Evolutionary conservation across 1,140 invertebrate species (phyloP).

Genomic region (Tachypleus tridentatus): DNA sequence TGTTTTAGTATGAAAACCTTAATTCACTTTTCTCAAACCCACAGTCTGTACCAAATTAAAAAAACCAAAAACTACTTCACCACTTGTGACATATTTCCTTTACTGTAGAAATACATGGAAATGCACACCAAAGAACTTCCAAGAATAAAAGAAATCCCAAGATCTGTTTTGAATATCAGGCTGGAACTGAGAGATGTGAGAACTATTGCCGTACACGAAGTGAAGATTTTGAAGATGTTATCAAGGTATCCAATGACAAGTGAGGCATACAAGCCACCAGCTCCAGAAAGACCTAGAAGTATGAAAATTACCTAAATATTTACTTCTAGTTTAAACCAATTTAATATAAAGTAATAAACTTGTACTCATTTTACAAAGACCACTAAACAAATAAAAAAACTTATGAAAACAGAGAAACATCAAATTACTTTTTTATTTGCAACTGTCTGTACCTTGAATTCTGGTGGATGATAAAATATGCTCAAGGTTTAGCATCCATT

Average conservation of each 20-base stretch:
- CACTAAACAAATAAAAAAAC: neutral
- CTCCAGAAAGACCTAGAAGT: neutral
- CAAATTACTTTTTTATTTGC: neutral
- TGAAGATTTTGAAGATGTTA: slow-evolving; percentile 1
- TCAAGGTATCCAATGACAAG: slow-evolving; percentile 1
- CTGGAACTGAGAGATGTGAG: neutral
- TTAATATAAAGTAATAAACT: neutral
- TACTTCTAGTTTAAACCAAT: neutral
- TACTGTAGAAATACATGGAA: neutral
- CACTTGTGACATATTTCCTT: neutral
- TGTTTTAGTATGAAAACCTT: too few relatives aligned
- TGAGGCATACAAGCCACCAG: slow-evolving; percentile 1
- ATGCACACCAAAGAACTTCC: neutral
- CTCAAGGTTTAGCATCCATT: too few relatives aligned
- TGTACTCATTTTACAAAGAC: too few relatives aligned
- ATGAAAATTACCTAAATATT: neutral
- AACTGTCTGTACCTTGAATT: neutral
- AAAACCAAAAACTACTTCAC: too few relatives aligned
- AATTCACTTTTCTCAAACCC: too few relatives aligned
- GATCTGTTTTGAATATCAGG: neutral
- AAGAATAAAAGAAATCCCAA: neutral
- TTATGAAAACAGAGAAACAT: neutral
- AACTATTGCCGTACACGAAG: neutral
- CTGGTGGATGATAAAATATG: neutral
- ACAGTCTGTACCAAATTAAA: too few relatives aligned